A percentile compares a stretch with the other conserved stretches of the same genome.
Conservation (phyloP, 2,113 vertebrate genomes). For the Penelope pileata region DNA sequence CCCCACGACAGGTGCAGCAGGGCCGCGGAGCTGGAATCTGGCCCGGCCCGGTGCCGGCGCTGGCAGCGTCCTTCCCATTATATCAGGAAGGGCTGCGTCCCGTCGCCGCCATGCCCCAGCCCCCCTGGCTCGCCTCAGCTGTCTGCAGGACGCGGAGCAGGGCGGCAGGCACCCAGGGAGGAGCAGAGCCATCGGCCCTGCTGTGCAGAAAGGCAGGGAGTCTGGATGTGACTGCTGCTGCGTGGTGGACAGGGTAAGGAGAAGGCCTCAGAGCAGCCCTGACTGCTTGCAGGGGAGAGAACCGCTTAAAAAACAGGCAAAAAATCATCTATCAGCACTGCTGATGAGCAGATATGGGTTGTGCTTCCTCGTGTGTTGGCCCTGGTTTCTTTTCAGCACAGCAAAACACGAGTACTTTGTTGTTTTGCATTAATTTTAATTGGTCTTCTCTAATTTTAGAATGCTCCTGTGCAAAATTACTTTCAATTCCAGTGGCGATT, state of each 20-base stretch:
- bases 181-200: background rate
- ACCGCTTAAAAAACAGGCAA: background rate
- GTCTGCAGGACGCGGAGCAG: background rate
- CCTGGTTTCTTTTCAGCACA: background rate
- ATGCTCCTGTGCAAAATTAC: slow-evolving; percentile 38
- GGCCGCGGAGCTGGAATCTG: background rate
- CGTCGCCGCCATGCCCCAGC: background rate
- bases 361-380: background rate
- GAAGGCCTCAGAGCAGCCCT: background rate
- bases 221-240: background rate
- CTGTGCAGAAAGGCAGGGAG: rapidly evolving
- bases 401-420: background rate
- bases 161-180: background rate
- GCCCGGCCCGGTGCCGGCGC: background rate
- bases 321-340: background rate
- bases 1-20: background rate
- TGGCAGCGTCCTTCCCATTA: slow-evolving; percentile 27
- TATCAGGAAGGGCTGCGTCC: slow-evolving; percentile 19
- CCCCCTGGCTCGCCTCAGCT: background rate
- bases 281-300: background rate
- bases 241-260: background rate
- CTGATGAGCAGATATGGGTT: background rate
- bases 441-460: background rate
- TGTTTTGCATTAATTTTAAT: slow-evolving; percentile 6
- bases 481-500: slow-evolving; percentile 18